Base-by-base conservation (phyloP, 2,797 vertebrate genomes). In the Triplophysa bombifrons region DNA sequence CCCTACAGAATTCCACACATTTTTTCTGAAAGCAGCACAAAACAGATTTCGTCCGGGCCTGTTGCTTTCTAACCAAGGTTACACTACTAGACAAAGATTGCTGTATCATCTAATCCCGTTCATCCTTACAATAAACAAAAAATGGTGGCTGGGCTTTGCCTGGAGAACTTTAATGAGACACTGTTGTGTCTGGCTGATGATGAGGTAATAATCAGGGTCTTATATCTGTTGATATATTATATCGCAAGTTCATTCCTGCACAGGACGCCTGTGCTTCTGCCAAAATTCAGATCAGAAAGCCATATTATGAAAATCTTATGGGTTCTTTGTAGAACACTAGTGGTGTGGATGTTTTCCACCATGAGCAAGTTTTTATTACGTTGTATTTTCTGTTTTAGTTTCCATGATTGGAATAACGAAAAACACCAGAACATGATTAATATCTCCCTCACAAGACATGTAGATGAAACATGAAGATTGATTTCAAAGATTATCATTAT, bases 241-340 rank as follows among this genome's bases (percentile, higher is more conserved):
- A 72, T 81, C 11, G 17, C 82, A 76, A 80, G 86, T 84, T 84
- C 48, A 27, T 38, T 86, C 82, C 84, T 85, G 82, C 80, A 82
- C 82, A 85, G 80, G 74, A 60, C 51, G 87, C 82, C 30, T 84
- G 34, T 85, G 78, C 89, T 90, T 89, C 88, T 90, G 90, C 86
- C 86, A 90, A 91, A 88, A 89, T 90, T 85, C 84, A 91, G 90
- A 92, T 17, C 88, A 88, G 84, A 88, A 19, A 6, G 19, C 3
- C 34, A 30, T 30, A 38, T 89, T 60, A 34, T 84, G 81, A 90
- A 82, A 84, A 85, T 89, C 86, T 92, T 90, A 91, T 84, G 88
- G 85, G 82, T 87, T 87, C 78, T 87, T 84, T 80, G 34, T 38
- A 38, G 34, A 38, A 38, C 34, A 38, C 34, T 38, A 34, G 30